These are phyloP conservation scores for Dryobotodes eremita DNA, from an alignment of 2,888 invertebrate species.

Conservation along the genomic window DNA sequence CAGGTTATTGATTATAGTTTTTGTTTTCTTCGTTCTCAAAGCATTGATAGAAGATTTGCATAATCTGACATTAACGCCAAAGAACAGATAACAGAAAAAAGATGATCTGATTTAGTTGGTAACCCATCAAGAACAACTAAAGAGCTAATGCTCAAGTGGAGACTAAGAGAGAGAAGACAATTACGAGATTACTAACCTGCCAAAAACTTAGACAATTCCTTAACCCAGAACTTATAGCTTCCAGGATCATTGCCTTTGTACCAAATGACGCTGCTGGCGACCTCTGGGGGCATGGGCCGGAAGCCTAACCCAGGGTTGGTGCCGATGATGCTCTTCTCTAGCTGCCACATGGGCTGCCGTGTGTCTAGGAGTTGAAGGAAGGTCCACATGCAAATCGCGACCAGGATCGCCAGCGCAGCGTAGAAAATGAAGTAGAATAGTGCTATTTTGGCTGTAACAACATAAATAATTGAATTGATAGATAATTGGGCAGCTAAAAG, in stretches of 20 bases:
- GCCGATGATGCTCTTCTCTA: constrained; percentile 96
- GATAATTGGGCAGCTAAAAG: background rate
- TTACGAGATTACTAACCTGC: constrained; percentile 91
- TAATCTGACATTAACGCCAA: background rate
- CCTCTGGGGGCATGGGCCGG: constrained; percentile 96
- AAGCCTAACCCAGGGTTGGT: constrained; percentile 99
- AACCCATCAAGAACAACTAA: background rate
- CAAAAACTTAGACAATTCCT: constrained; percentile 94
- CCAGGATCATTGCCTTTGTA: constrained; percentile 95
- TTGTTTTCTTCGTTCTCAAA: background rate
- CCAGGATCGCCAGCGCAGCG: constrained; percentile 96
- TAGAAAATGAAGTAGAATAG: constrained; percentile 99
- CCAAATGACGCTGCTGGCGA: constrained; percentile 98
- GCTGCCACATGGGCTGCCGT: constrained; percentile 97
- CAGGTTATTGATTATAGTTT: background rate
- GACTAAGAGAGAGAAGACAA: background rate
- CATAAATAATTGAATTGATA: background rate
- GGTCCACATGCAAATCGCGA: constrained; percentile 98
- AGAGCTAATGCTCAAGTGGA: background rate
- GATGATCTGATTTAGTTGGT: too few species aligned
- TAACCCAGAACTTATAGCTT: constrained; percentile 95
- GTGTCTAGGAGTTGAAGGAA: constrained; percentile 97
- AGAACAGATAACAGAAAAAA: too few species aligned
- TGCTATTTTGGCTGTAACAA: constrained; percentile 95
- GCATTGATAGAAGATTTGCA: too few species aligned